These are phyloP conservation scores for Pecten maximus DNA, from an alignment of 2,888 invertebrate genomes.

Conservation along the genomic window DNA sequence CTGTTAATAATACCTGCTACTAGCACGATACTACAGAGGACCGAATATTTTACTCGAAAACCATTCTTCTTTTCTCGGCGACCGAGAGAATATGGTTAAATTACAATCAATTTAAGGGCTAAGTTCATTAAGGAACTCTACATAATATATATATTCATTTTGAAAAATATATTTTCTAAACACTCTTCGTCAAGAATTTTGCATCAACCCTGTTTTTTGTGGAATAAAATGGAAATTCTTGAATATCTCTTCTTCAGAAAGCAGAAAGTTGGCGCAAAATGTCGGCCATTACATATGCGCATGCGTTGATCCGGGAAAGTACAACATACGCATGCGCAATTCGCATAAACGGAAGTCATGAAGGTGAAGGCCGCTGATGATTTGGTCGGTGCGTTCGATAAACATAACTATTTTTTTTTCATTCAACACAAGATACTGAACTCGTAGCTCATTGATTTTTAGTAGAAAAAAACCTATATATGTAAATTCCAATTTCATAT, in stretches of 20 bases:
- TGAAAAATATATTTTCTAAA: conserved; percentile 31
- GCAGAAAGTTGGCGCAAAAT: conserved; percentile 80
- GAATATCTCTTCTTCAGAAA: neutral
- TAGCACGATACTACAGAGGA: conserved; percentile 21
- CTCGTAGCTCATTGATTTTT: too few relatives aligned
- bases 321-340: conserved; percentile 64
- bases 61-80: conserved; percentile 38
- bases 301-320: conserved; percentile 73
- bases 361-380: conserved; percentile 49
- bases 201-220: neutral
- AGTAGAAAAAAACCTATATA: too few relatives aligned
- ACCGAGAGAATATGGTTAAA: conserved; percentile 36
- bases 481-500: too few relatives aligned
- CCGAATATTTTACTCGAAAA: conserved; percentile 39
- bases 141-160: conserved; percentile 1
- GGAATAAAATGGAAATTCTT: conserved; percentile 27
- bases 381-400: conserved; percentile 23
- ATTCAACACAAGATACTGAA: too few relatives aligned
- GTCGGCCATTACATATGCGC: conserved; percentile 75
- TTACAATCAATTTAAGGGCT: conserved; percentile 36
- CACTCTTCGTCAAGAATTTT: conserved; percentile 27
- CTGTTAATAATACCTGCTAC: neutral
- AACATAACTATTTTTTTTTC: neutral
- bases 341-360: conserved; percentile 50
- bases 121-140: conserved; percentile 30